Evolutionary conservation across 1,140 invertebrate genomes (phyloP), one percentile per base, ranked within the genome.

Genomic region (Cydia pomonella): DNA sequence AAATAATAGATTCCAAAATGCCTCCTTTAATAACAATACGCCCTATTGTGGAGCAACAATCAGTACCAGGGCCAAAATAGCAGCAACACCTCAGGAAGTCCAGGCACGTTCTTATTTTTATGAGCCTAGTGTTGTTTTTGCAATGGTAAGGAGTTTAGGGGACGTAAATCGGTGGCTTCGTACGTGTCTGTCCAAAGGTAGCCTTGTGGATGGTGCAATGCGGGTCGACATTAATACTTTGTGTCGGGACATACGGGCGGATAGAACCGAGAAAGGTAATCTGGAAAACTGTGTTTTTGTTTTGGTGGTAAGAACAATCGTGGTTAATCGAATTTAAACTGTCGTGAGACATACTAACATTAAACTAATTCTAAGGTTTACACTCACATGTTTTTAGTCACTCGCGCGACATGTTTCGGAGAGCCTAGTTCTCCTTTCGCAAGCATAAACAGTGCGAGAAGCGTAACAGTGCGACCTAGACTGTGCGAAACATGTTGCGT

Each of bases 191-290:
- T n/a, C 64, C 64, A 69, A 69, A 69, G 64, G 64, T 69, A 38
- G 33, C 64, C 64, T 69, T 64, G 63, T 64, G 62, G 25, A 27
- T 66, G 64, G 64, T 69, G 64, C 64, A 69, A 38, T 69, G 64
- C 64, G 64, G 64, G 64, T 33, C 64, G 64, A 33, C 64, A 69
- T 69, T 69, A 69, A 69, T 69, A 69, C 64, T 69, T 69, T 69
- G 64, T 69, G 27, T 18, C 27, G 64, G 29, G 27, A 69, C 64
- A 69, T 27, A 41, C 64, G n/a, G 33, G 10, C 64, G n/a, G 64
- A 59, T 59, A 10, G 18, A 21, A 0, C 53, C 2, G 53, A 23
- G 2, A 23, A 23, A 23, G 18, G 18, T 5, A 10, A 3, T 18
- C 4, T 23, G 53, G 16, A n/a, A 50, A n/a, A n/a, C n/a, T n/a